These are phyloP conservation scores for Heteractis magnifica DNA, from an alignment of 92 coral and sea anemone species.

Conservation along the genomic window DNA sequence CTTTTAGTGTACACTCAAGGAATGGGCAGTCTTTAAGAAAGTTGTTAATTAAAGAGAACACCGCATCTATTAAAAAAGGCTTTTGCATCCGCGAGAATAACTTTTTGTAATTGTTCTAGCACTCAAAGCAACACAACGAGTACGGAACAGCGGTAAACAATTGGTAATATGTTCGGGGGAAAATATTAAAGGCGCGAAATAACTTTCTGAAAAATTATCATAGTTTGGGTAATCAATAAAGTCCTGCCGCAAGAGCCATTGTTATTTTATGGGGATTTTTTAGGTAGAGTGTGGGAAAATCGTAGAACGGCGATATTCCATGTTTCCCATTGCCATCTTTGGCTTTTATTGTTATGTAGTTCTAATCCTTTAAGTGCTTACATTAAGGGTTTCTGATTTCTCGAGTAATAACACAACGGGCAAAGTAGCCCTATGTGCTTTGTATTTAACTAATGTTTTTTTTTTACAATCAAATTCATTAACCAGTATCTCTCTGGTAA, in stretches of 20 bases:
- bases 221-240: background rate
- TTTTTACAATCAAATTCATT: background rate
- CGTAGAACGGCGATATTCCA: background rate
- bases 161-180: background rate
- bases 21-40: background rate
- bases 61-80: background rate
- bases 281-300: slow-evolving; percentile 5
- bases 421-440: background rate
- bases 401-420: background rate
- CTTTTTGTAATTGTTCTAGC: slow-evolving; percentile 6
- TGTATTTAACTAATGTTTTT: background rate
- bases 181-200: background rate
- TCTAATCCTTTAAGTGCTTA: slow-evolving; percentile 45
- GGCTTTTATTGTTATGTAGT: slow-evolving; percentile 5
- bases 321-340: background rate
- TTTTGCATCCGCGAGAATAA: background rate
- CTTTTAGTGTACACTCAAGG: background rate
- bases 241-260: background rate
- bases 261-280: background rate
- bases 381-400: slow-evolving; percentile 45
- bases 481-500: background rate
- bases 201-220: background rate
- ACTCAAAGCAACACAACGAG: background rate
- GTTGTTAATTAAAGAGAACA: background rate
- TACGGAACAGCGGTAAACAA: background rate